These are phyloP conservation scores for Molothrus ater DNA, from an alignment of 2,797 vertebrate genomes.

Conservation along the genomic window DNA sequence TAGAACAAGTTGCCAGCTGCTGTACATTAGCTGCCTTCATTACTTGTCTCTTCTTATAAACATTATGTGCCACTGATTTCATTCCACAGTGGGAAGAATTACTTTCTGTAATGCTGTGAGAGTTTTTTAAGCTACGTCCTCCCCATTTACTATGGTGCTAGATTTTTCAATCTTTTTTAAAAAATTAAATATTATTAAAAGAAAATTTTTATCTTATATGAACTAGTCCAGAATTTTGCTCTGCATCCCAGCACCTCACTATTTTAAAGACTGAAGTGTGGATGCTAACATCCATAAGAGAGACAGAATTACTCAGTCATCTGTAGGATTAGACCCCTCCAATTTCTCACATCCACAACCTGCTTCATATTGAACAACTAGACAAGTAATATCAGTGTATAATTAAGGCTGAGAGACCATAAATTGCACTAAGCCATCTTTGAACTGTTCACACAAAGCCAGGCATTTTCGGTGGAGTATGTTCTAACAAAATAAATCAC, in stretches of 20 bases:
- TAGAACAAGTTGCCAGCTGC: not conserved
- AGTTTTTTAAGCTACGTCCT: rapidly evolving
- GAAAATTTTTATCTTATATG: not conserved
- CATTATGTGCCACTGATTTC: not conserved
- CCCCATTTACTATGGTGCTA: not conserved
- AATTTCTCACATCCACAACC: not conserved
- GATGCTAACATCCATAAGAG: not conserved
- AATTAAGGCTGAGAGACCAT: not conserved
- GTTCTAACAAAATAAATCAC: not conserved
- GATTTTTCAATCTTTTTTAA: not conserved
- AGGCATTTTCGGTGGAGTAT: not conserved
- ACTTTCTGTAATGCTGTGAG: not conserved
- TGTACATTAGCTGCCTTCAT: not conserved
- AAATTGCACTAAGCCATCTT: not conserved
- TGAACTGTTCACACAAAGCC: not conserved
- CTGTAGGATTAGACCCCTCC: not conserved
- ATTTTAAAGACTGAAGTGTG: not conserved
- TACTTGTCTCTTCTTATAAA: not conserved
- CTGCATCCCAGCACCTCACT: not conserved
- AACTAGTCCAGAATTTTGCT: not conserved
- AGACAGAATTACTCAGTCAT: not conserved
- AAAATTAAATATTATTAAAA: not conserved
- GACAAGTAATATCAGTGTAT: not conserved
- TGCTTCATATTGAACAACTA: not conserved
- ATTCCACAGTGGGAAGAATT: not conserved